Evolutionary conservation across 2,113 vertebrate genomes (phyloP), one percentile per base, ranked within the genome.

Genomic region (Hippocampus barbouri): DNA sequence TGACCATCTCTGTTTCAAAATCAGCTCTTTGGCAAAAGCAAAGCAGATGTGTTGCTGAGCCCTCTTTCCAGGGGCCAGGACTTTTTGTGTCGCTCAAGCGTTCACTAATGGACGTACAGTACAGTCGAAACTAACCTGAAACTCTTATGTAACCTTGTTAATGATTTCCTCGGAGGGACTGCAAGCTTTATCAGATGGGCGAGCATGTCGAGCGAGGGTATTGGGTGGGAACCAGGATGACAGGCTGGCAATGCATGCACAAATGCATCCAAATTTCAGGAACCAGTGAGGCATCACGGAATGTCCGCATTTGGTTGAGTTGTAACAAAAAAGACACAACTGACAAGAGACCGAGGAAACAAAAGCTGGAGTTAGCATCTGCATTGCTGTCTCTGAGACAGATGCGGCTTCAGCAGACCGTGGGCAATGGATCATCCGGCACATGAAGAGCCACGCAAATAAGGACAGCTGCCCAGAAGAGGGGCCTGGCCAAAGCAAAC

Each of bases 141-240:
- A 47, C 25, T 69, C 69, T 90, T 88, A 87, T 49, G 70, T 81
- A 89, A 90, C 66, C 54, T 20, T 53, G 83, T 90, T 88, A 88
- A 89, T 90, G 83, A 90, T 91, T 89, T 84, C 81, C 82, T 77
- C 68, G 34, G 69, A 77, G 69, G 80, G 57, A 47, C 41, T 27
- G 63, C 34, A 21, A 68, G 73, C 74, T 75, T 74, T 80, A 77
- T 73, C 74, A 79, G 79, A 82, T 75, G 60, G 62, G 70, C 64
- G 47, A 43, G 43, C 64, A 16, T 27, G 41, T 66, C 47, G 43
- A 16, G 1, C 16, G 43, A 18, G 5, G 41, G 15, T 66, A 11
- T 27, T 49, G 30, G 18, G 21, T 66, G 68, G 34, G 18, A 69
- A 79, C 41, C 62, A 72, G 34, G 30, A 69, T 38, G 43, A 27